These are phyloP conservation scores for Dinoponera quadriceps DNA, from an alignment of 1,140 invertebrate species.

Conservation along the genomic window DNA sequence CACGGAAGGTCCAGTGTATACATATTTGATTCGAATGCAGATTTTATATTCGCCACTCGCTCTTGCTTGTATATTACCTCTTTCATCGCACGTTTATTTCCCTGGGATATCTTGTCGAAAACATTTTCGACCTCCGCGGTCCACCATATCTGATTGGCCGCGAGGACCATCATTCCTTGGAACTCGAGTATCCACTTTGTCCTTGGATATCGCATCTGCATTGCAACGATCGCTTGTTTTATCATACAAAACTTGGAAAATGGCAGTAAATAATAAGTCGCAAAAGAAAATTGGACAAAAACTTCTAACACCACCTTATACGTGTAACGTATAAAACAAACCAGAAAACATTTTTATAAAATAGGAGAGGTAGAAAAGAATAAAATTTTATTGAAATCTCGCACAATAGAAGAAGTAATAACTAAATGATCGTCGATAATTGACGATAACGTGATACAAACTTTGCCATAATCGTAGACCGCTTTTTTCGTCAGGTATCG, in stretches of 20 bases:
- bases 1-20: too few species aligned
- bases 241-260: not conserved
- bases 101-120: constrained; percentile 91
- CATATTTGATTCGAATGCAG: not conserved
- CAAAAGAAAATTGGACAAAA: not conserved
- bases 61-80: constrained; percentile 87
- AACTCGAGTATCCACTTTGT: constrained; percentile 95
- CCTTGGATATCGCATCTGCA: constrained; percentile 84
- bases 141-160: constrained; percentile 96
- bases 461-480: constrained; percentile 93
- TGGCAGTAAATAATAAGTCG: not conserved
- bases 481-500: constrained; percentile 95
- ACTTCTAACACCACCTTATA: constrained; percentile 67
- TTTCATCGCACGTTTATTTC: constrained; percentile 95
- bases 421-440: constrained; percentile 89
- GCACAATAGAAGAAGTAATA: constrained; percentile 86
- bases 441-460: constrained; percentile 63
- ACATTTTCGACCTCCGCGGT: constrained; percentile 96
- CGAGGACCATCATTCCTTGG: constrained; percentile 95
- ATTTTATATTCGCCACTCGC: not conserved
- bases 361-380: too few species aligned
- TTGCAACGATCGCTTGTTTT: constrained; percentile 3
- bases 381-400: too few species aligned
- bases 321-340: constrained; percentile 83
- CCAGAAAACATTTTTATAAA: not conserved